Evolutionary conservation across 2,113 vertebrate genomes (phyloP), one percentile per base, ranked within the genome.

Genomic region (Symphodus melops): DNA sequence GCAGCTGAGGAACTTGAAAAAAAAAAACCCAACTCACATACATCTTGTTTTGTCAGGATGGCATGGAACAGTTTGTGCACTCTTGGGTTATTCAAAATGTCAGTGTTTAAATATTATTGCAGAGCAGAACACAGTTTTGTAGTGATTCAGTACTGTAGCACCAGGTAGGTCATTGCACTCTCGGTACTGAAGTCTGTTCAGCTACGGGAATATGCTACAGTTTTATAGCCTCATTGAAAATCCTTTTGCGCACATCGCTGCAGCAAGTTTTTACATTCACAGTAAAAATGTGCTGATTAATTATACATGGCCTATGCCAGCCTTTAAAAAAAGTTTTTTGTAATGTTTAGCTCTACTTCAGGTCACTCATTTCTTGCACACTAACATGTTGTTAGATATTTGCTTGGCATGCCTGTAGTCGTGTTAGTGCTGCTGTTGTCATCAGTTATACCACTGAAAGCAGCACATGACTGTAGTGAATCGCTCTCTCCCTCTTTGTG

Each of bases 381-480:
- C n/a, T n/a, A n/a, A n/a, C n/a, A 64, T 65, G 49, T 61, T 48
- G 51, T 83, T 55, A n/a, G 44, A 57, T 70, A 48, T 68, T 6
- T 44, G 25, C 77, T 52, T 53, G 37, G 19, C 56, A 41, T 9
- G 53, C 28, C 53, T 60, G 14, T 39, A 23, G 28, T 74, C 21
- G 55, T 36, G 36, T 69, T 75, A 41, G 52, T 68, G 52, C 79
- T 52, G 16, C 36, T n/a, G 4, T 42, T 71, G 67, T 72, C 68
- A 64, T 60, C 19, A 54, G 39, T 61, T 20, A 46, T 65, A 8
- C 1, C 0, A 4, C 72, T 39, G 56, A 68, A 67, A 74, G 21
- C 67, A 28, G 1, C 20, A n/a, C 37, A 60, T n/a, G 67, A 76
- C 55, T 59, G 19, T 10, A 48, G 4, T 44, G 10, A 20, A 7